Percentiles rank a stretch among this genome's conserved stretches.
Conservation (phyloP, 2,113 vertebrate species). For the Bagarius yarrelli region DNA sequence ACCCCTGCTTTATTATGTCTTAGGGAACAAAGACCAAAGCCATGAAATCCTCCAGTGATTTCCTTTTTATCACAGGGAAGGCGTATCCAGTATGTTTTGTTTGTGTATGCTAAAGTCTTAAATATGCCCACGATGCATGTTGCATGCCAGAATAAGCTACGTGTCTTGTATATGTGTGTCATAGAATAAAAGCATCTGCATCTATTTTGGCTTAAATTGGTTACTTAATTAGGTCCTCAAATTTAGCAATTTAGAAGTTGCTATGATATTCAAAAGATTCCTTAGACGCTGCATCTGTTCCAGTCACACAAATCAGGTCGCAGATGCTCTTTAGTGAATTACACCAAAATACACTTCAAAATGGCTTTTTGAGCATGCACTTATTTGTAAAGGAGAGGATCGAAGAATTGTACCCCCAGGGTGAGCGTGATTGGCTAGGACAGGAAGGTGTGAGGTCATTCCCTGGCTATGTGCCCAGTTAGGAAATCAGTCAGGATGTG, state of each 20-base stretch:
- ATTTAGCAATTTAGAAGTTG: conserved; percentile 39
- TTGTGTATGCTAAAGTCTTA: not conserved
- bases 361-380: conserved; percentile 9
- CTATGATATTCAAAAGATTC: conserved; percentile 18
- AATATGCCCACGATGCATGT: not conserved
- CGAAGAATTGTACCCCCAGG: conserved; percentile 20
- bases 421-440: conserved; percentile 12
- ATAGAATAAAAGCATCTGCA: not conserved
- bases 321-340: conserved; percentile 28
- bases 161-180: not conserved
- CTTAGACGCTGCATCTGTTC: conserved; percentile 29
- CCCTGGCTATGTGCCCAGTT: conserved; percentile 24
- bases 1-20: not conserved
- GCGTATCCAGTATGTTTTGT: not conserved
- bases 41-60: not conserved
- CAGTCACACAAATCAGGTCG: conserved; percentile 8
- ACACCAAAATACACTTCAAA: not conserved
- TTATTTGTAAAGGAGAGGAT: conserved; percentile 15
- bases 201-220: not conserved
- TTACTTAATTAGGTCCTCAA: not conserved
- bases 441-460: conserved; percentile 47
- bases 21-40: not conserved
- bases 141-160: not conserved
- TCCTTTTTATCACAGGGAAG: not conserved
- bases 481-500: conserved; percentile 46